phyloP scores from a whole-genome alignment of 2,113 vertebrate species.

The Myrmecophaga tridactyla region DNA sequence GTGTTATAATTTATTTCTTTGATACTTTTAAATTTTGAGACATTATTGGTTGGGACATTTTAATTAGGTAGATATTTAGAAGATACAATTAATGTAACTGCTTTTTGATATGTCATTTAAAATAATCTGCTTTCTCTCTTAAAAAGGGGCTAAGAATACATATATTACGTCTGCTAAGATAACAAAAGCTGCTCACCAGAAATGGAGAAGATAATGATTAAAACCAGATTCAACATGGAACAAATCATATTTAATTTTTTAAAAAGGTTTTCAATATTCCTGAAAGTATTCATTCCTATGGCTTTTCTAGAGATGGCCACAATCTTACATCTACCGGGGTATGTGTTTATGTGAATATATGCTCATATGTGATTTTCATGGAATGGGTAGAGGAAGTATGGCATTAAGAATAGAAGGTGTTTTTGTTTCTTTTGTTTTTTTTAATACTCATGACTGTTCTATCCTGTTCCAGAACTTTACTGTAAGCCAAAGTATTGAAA shows the following conservation, averaged over 20 bases:
- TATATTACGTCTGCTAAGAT: neutral
- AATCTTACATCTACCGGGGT: neutral
- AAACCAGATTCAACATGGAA: neutral
- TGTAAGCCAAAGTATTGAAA: neutral
- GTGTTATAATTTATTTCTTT: too few relatives aligned
- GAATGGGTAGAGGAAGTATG: neutral
- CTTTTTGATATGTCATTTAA: neutral
- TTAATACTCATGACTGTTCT: neutral
- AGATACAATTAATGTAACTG: constrained; percentile 14
- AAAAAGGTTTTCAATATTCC: neutral
- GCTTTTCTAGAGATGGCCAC: neutral
- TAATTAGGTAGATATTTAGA: neutral
- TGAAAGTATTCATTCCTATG: neutral
- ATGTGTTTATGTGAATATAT: neutral
- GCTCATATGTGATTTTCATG: neutral
- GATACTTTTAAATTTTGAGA: constrained; percentile 10
- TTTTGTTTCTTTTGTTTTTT: too few relatives aligned
- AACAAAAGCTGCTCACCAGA: neutral
- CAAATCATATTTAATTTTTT: constrained; percentile 14
- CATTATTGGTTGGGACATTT: neutral
- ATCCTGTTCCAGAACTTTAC: neutral
- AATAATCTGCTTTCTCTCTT: constrained; percentile 27
- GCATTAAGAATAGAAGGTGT: neutral
- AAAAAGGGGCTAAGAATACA: neutral
- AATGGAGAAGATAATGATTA: neutral